phyloP scores from a whole-genome alignment of 2,113 vertebrate species.

The Lagopus leucura region DNA sequence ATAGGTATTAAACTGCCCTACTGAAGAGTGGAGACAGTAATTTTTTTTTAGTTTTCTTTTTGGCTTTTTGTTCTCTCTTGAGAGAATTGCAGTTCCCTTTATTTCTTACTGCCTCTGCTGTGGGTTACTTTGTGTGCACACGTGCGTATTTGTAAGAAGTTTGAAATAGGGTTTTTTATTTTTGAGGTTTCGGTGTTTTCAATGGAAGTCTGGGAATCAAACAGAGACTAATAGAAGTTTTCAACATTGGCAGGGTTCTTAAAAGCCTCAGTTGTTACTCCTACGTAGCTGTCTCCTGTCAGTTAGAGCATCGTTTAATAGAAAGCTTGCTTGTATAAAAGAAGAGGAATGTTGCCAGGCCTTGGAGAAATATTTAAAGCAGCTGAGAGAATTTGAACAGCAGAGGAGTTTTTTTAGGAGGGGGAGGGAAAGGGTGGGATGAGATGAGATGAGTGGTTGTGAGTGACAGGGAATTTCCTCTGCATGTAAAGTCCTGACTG shows the following conservation, averaged over 20 bases:
- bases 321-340: slow-evolving; percentile 25
- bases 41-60: background rate
- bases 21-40: slow-evolving; percentile 19
- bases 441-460: background rate
- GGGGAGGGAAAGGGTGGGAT: background rate
- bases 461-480: slow-evolving; percentile 27
- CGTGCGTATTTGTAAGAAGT: background rate
- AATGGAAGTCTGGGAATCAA: background rate
- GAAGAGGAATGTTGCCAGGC: background rate
- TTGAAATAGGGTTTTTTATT: background rate
- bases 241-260: background rate
- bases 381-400: slow-evolving; percentile 7
- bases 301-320: background rate
- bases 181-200: background rate
- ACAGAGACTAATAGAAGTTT: slow-evolving; percentile 41
- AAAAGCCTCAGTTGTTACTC: background rate
- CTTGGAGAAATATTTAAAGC: slow-evolving; percentile 21
- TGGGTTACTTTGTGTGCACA: background rate
- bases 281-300: background rate
- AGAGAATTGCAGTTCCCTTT: background rate
- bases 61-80: background rate
- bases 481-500: slow-evolving; percentile 52
- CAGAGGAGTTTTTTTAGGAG: slow-evolving; percentile 5
- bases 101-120: background rate
- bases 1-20: slow-evolving; percentile 33